Base-by-base conservation (phyloP, 2,113 vertebrate genomes). In the Peromyscus maniculatus region DNA sequence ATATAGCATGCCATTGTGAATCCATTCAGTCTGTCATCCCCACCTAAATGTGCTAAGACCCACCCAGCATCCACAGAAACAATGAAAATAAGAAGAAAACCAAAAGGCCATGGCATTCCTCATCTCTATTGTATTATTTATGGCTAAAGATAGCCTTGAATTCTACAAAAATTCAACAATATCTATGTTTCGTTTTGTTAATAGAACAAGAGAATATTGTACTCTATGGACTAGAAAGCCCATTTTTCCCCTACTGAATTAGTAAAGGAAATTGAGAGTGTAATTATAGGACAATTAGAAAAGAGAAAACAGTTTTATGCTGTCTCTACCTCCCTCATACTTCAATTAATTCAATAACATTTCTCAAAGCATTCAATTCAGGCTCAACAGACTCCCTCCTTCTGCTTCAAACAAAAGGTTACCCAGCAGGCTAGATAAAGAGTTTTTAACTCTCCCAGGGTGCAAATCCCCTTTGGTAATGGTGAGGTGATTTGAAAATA, bases 351-450 rank as follows among this genome's bases (percentile, higher is more conserved):
- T 97, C 86, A 94, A n/a, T 88, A 84, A 66, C 24, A 49, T 31
- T 92, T 79, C 22, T 72, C 11, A 39, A 33, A 52, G 24, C 22
- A 43, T 16, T 72, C 36, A 5, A 39, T 10, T 43, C 71, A 79
- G 49, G 10, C 59, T 93, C 43, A 87, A 69, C 4, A 55, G 19
- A 39, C 33, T 31, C 12, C 26, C 8, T 43, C 69, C 82, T 96
- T 94, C 64, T 91, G 26, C 87, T 96, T 22, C 49, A 72, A 84
- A 62, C 80, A 97, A 84, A 87, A 95, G 62, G 86, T 91, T 94
- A 57, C 13, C 91, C 96, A 91, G 91, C 86, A 86, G 57, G 64
- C 57, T 93, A 82, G 78, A 55, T 17, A 17, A 22, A 74, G 66
- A 67, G 71, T 19, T 95, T 91, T 97, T 84, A 92, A 94, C 3